Percentiles rank a stretch among this genome's conserved stretches.
Evolutionary conservation across 2,113 vertebrate species (phyloP).

Genomic region (Clarias batrachus): DNA sequence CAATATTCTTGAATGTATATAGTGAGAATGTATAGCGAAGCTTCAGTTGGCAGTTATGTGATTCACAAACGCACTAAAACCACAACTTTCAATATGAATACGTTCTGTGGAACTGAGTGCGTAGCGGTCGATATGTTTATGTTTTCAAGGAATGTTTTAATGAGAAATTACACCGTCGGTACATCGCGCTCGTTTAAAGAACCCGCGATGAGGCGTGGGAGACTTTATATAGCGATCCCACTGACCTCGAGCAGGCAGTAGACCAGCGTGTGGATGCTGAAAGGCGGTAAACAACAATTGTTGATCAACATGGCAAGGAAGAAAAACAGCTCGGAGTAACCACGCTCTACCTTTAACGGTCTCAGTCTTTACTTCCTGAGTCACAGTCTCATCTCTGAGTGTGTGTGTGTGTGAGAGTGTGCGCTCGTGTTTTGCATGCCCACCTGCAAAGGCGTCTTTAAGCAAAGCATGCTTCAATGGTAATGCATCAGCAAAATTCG

Average conservation of each 20-base stretch:
- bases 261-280: slow-evolving; percentile 19
- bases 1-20: not conserved
- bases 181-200: not conserved
- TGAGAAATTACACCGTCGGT: not conserved
- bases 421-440: slow-evolving; percentile 1
- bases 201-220: slow-evolving; percentile 23
- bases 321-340: slow-evolving; percentile 48
- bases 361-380: slow-evolving; percentile 50
- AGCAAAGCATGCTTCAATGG: not conserved
- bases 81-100: slow-evolving; percentile 51
- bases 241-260: slow-evolving; percentile 34
- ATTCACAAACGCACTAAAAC: slow-evolving; percentile 36
- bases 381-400: slow-evolving; percentile 26
- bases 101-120: slow-evolving; percentile 13
- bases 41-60: slow-evolving; percentile 36
- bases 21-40: not conserved
- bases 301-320: slow-evolving; percentile 15
- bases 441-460: slow-evolving; percentile 19
- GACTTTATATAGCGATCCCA: slow-evolving; percentile 40
- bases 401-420: not conserved
- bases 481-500: not conserved
- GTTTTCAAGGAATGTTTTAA: slow-evolving; percentile 47
- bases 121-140: not conserved
- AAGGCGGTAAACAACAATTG: slow-evolving; percentile 27
- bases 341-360: slow-evolving; percentile 43